phyloP scores from a whole-genome alignment of 92 coral and sea anemone species.

The Palythoa heliodiscus region DNA sequence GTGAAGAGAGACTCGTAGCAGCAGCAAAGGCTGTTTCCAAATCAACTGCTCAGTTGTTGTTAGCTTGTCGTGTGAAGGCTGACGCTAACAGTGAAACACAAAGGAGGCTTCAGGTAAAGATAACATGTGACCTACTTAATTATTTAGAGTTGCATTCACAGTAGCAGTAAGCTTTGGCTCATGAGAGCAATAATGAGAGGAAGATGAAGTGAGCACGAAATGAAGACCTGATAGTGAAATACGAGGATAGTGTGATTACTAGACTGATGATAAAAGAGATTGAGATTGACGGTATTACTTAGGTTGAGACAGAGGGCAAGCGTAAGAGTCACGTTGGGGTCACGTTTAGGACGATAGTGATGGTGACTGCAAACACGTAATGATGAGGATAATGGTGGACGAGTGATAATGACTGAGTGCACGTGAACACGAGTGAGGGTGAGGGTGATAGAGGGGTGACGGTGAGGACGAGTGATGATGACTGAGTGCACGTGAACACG shows the following conservation, averaged over 20 bases:
- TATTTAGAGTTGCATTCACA: neutral
- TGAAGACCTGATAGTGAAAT: neutral
- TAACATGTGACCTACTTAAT: neutral
- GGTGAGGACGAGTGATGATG: neutral
- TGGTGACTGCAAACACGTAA: no score
- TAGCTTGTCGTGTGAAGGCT: conserved; percentile 97
- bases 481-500: neutral
- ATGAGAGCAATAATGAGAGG: neutral
- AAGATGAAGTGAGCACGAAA: neutral
- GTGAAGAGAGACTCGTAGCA: conserved; percentile 91
- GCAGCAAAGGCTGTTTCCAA: conserved; percentile 96
- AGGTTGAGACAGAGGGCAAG: no score
- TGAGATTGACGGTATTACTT: no score
- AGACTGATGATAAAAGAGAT: no score
- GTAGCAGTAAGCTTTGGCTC: neutral
- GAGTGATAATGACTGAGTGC: no score
- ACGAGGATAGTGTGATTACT: neutral
- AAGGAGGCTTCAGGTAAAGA: conserved; percentile 83
- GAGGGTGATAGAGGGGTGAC: neutral
- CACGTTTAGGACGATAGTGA: no score
- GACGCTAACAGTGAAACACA: conserved; percentile 94
- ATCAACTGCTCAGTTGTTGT: conserved; percentile 92
- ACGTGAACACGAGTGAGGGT: neutral
- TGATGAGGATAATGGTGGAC: no score
- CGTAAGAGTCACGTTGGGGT: no score